Conservation (phyloP, 92 coral and sea anemone genomes). For the Porites evermanni region DNA sequence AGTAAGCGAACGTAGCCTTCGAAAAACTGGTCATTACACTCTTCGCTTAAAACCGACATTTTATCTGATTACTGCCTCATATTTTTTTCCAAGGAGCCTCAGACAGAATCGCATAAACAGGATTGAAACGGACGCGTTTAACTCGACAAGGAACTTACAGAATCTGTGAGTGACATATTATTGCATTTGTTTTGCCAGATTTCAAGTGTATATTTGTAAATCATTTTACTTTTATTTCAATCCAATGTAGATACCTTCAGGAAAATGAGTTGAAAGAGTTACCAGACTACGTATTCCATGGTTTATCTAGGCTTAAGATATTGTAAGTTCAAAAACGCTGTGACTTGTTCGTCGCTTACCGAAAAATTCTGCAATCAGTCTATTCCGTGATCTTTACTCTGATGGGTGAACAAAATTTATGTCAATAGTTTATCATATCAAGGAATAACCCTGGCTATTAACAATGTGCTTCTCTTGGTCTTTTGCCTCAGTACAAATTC, state of each 20-base stretch:
- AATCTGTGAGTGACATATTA: conserved; percentile 59
- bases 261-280: conserved; percentile 9
- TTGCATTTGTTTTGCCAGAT: neutral
- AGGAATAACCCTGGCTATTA: too few species aligned
- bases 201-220: neutral
- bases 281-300: neutral
- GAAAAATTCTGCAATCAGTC: too few species aligned
- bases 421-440: too few species aligned
- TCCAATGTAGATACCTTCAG: conserved; percentile 15
- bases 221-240: neutral
- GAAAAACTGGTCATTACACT: too few species aligned
- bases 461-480: too few species aligned
- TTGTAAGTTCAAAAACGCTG: conserved; percentile 2
- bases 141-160: conserved; percentile 42
- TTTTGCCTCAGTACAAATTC: too few species aligned
- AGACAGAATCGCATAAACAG: conserved; percentile 59
- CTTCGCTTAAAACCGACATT: too few species aligned
- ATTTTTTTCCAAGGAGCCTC: conserved; percentile 55
- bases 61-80: neutral
- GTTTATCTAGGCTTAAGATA: conserved; percentile 26
- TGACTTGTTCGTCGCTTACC: too few species aligned
- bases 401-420: too few species aligned
- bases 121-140: conserved; percentile 54
- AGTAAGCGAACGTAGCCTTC: neutral
- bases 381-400: too few species aligned